phyloP scores from a whole-genome alignment of 2,888 invertebrate genomes.

The Pseudoips prasinana region DNA sequence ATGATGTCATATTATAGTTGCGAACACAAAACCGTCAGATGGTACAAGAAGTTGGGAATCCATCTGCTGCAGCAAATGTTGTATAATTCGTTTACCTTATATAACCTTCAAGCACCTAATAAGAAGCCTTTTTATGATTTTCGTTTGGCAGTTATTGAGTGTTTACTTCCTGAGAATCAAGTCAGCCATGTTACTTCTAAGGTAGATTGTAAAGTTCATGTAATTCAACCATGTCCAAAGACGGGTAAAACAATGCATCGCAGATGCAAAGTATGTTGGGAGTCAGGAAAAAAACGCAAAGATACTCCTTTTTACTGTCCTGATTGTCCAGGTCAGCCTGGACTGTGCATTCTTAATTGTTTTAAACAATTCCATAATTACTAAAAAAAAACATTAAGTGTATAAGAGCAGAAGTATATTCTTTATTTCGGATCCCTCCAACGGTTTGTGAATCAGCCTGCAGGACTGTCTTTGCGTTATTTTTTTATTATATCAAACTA shows the following conservation, averaged over 20 bases:
- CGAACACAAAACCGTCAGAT: constrained; percentile 2
- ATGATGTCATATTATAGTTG: constrained; percentile 4
- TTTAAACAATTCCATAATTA: constrained; percentile 1
- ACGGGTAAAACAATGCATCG: constrained; percentile 7
- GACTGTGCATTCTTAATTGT: constrained; percentile 3
- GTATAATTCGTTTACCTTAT: neutral
- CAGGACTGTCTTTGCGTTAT: too few species aligned
- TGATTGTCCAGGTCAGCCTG: constrained; percentile 3
- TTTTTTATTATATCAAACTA: neutral
- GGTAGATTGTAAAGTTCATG: neutral
- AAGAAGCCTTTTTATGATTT: constrained; percentile 1
- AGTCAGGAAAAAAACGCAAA: constrained; percentile 5
- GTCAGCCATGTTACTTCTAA: too few species aligned
- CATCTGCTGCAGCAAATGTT: constrained; percentile 1
- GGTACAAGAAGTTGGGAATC: constrained; percentile 5
- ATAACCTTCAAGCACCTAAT: neutral
- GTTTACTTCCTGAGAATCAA: constrained; percentile 4
- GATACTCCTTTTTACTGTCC: constrained; percentile 3
- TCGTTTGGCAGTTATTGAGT: constrained; percentile 1
- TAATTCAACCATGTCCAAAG: constrained; percentile 6
- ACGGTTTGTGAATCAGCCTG: too few species aligned
- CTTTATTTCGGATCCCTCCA: too few species aligned
- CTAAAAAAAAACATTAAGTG: neutral
- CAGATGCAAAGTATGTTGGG: constrained; percentile 8
- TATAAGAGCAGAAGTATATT: too few species aligned